These are phyloP conservation scores for Drosophila pectinifera DNA, from an alignment of 1,140 invertebrate genomes.

Conservation along the genomic window DNA sequence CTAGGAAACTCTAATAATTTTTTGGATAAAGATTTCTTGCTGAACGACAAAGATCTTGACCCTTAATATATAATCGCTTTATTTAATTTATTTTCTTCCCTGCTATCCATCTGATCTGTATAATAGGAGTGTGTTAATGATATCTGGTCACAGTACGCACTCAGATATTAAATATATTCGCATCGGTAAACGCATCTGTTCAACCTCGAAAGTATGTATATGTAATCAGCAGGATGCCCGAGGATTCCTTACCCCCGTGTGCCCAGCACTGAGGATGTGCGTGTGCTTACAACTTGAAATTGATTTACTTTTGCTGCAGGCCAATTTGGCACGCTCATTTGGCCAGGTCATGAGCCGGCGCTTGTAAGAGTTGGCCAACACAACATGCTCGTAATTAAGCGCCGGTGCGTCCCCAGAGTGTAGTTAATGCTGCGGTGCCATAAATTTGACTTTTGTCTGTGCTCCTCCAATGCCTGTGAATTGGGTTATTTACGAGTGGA, in stretches of 20 bases:
- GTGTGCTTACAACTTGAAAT: slow-evolving; percentile 50
- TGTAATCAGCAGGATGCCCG: slow-evolving; percentile 3
- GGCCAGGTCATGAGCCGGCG: slow-evolving; percentile 43
- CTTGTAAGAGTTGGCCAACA: slow-evolving; percentile 48
- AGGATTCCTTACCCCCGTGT: slow-evolving; percentile 22
- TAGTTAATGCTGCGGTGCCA: slow-evolving; percentile 61
- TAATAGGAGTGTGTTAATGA: no score
- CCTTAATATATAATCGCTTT: no score
- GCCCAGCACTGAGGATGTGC: slow-evolving; percentile 14
- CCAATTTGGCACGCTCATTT: slow-evolving; percentile 69
- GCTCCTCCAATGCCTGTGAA: slow-evolving; percentile 28
- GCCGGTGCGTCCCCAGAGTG: slow-evolving; percentile 56
- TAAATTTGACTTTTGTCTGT: slow-evolving; percentile 60
- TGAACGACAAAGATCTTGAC: no score
- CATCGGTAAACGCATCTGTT: neutral
- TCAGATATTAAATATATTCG: neutral
- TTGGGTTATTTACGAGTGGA: slow-evolving; percentile 42
- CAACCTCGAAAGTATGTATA: neutral
- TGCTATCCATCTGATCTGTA: no score
- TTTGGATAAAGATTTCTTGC: no score
- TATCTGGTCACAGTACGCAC: neutral
- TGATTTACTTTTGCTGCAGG: slow-evolving; percentile 68
- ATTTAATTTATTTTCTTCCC: no score
- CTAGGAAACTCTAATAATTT: no score
- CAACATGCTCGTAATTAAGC: slow-evolving; percentile 67